Evolutionary conservation across 2,113 vertebrate species (phyloP).

Genomic region (Rhinoptilus africanus): DNA sequence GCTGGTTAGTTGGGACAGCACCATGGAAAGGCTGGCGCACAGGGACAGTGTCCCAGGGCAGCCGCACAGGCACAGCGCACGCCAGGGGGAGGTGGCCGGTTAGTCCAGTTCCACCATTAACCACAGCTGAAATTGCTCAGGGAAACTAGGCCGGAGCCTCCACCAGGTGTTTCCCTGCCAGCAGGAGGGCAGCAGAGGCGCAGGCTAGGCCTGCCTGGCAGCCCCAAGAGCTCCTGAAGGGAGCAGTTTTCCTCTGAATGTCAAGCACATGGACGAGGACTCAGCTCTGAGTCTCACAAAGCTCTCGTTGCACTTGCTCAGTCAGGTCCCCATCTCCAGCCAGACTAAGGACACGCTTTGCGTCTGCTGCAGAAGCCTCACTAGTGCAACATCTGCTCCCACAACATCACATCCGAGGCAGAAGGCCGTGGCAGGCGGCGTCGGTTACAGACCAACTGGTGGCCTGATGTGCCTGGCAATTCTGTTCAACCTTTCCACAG

Average conservation of each 20-base stretch:
- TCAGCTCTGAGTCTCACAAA: neutral
- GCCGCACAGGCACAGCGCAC: accelerated
- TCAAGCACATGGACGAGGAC: neutral
- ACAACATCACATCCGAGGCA: accelerated
- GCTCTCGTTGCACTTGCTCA: neutral
- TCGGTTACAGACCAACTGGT: too few relatives aligned
- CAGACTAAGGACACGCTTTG: accelerated
- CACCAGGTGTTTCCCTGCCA: neutral
- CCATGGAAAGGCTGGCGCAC: neutral
- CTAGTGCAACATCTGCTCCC: neutral
- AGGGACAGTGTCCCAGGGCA: neutral
- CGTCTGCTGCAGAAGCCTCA: neutral
- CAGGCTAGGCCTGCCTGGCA: too few relatives aligned
- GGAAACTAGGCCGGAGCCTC: neutral
- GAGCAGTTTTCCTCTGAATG: neutral
- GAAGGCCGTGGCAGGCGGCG: neutral
- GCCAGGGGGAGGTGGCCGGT: neutral
- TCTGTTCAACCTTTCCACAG: neutral
- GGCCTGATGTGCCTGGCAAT: accelerated
- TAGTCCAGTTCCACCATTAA: neutral
- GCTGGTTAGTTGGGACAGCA: too few relatives aligned
- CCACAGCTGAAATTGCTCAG: neutral
- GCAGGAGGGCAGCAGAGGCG: neutral
- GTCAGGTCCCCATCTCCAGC: neutral
- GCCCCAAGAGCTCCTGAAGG: neutral